Base-by-base conservation (phyloP, 2,113 vertebrate genomes). In the Callipepla californica region DNA sequence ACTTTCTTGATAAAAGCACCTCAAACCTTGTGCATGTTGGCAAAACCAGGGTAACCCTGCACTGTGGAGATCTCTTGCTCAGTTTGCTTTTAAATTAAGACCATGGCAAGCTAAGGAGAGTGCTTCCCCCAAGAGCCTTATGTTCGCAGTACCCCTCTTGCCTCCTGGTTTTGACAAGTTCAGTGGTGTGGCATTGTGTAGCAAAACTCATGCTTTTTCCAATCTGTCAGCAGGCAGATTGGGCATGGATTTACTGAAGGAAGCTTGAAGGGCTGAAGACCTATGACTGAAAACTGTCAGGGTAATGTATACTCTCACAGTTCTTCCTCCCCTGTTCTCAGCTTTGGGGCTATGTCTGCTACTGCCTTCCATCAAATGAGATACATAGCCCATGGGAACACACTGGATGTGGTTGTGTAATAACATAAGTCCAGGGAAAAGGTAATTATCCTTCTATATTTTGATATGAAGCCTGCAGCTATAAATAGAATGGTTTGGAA, bases 101-200 rank as follows among this genome's bases (percentile, higher is more conserved):
- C 8, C 20, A 69, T 30, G 11, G 7, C 14, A 16, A 45, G 22
- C 11, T 14, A 40, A 76, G 8, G 4, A 48, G 15, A 59, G 26
- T 5, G 48, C 3, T 36, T 40, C 23, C 36, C 6, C 7, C 1
- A 13, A 19, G 2, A 26, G 13, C 5, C 3, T 63, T 68, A 19
- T 13, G 4, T 3, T 15, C 13, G 32, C 36, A 58, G 9, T 47
- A 2, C 2, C 32, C 53, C 7, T 62, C 40, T 22, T 23, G 17
- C 11, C 12, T 62, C 42, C 7, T 6, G 2, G 6, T 68, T 76
- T 6, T 73, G 17, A 36, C 21, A 8, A 16, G 12, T 22, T 22
- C 28, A 25, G 5, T 18, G 18, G 5, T 61, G 25, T 34, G 9
- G 19, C 12, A 53, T 63, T 68, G 7, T 2, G 15, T 1, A 88